Base-by-base conservation (phyloP, 1,140 invertebrate species). In the Drosophila melanica region DNA sequence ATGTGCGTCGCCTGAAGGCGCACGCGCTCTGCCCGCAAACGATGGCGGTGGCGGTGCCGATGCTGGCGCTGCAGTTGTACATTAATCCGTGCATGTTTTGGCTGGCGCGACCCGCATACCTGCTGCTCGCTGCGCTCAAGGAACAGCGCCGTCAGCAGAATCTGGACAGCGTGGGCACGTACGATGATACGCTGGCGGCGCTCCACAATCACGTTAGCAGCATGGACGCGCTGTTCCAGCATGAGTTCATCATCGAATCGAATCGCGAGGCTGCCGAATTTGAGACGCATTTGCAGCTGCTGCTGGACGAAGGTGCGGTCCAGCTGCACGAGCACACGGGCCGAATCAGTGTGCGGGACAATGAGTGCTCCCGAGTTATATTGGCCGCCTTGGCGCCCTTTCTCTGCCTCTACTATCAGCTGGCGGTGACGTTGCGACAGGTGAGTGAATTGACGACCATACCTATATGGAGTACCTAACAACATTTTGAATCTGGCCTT, bases 71-170 rank as follows among this genome's bases (percentile, higher is more conserved):
- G 30, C 94, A 95, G 78, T 92, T 96, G 66, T 96, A 97, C 85
- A 93, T 95, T 11, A 96, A 97, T 93, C 95, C 95, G 2, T 92
- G 93, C 30, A 92, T 96, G 47, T 94, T 95, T 79, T 95, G 94
- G 92, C 72, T 96, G 11, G 92, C 94, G 11, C 93, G 94, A 64
- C 93, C 94, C 2, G 93, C 95, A 0, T 92, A 96, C 37, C 81
- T 95, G n/a, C 92, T 93, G 23, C 70, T 93, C 16, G 80, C 93
- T 0, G 90, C 80, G 0, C 54, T 92, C 4, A 74, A 80, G 14
- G 86, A 92, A 54, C 63, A 79, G 65, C 39, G 74, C 39, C 65
- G 75, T 65, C 75, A 77, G 23, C 78, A 58, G 14, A 33, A 11
- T 4, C 23, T 23, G 10, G 20, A 69, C 9, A 50, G 12, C 10